Evolutionary conservation across 2,113 vertebrate genomes (phyloP), one percentile per base, ranked within the genome.

Genomic region (Sinosuthora webbiana): DNA sequence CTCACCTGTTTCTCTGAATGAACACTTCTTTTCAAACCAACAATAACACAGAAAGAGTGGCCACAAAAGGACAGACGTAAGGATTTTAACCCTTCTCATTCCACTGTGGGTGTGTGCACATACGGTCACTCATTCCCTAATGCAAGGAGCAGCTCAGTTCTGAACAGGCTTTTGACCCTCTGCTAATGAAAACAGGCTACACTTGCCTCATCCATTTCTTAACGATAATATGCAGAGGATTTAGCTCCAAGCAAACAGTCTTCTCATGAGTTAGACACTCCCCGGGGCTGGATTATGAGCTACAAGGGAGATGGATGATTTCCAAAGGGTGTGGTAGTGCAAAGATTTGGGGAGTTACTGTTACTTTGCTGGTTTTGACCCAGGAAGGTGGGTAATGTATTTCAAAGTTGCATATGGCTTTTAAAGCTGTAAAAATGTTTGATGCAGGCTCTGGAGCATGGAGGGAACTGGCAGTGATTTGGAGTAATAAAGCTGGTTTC

Each of bases 1-100:
- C 77, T 84, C 90, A 85, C 93, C 92, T 94, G 82, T 69, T 84
- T 71, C 83, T 91, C 85, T 90, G 85, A 96, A 92, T 83, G 71
- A 91, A 33, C 25, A 53, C n/a, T 91, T 83, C 82, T 93, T 94
- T 95, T 42, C 21, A 20, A 91, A 67, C 68, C 69, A 67, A 69
- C 89, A 93, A 85, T 97, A 89, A 23, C 41, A 35, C 39, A 65
- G 82, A 70, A 91, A 56, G 57, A 94, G 23, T 59, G 56, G 42
- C 69, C 78, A 87, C 64, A 80, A 89, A 93, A 89, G 80, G 63
- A 92, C 5, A 65, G 65, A 77, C 37, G 6, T 25, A 24, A 65
- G 35, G 65, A 49, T 93, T 95, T 96, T 94, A 95, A 94, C 93
- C 67, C 93, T 78, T 93, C 62, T 65, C 42, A 10, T 90, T 90